Conservation (phyloP, 1,140 invertebrate species). For the Helicoverpa zea region DNA sequence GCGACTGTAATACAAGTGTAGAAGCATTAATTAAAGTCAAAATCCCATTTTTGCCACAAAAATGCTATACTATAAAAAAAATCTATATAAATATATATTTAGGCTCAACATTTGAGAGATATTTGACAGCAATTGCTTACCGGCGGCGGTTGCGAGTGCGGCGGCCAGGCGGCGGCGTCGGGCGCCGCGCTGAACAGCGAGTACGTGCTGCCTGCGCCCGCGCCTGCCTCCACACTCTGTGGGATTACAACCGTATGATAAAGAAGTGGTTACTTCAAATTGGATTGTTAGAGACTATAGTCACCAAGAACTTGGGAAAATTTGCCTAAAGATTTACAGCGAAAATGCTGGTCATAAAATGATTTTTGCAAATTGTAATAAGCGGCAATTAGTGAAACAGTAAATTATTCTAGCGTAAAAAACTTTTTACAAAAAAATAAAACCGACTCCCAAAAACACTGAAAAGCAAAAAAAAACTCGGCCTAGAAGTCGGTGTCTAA, state of each 20-base stretch:
- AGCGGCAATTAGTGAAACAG: no score
- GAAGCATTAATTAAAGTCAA: neutral
- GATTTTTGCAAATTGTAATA: no score
- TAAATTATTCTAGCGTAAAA: no score
- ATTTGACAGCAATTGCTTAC: conserved; percentile 35
- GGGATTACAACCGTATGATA: neutral
- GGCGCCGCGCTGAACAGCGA: conserved; percentile 89
- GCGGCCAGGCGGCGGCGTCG: conserved; percentile 79
- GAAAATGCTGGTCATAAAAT: neutral
- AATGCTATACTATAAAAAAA: no score
- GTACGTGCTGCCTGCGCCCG: conserved; percentile 87
- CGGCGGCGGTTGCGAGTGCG: conserved; percentile 62
- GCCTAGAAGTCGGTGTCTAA: no score
- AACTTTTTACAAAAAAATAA: no score
- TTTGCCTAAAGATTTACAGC: no score
- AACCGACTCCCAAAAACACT: no score
- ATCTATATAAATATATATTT: no score
- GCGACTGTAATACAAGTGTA: conserved; percentile 86
- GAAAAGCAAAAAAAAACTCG: no score
- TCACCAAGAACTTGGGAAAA: neutral
- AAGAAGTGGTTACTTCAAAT: neutral
- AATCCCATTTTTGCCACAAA: no score
- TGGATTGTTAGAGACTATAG: neutral
- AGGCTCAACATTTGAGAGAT: no score
- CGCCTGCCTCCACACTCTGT: conserved; percentile 15